Evolutionary conservation across 2,797 vertebrate species (phyloP).

Genomic region (Bryconaethiops microstoma): DNA sequence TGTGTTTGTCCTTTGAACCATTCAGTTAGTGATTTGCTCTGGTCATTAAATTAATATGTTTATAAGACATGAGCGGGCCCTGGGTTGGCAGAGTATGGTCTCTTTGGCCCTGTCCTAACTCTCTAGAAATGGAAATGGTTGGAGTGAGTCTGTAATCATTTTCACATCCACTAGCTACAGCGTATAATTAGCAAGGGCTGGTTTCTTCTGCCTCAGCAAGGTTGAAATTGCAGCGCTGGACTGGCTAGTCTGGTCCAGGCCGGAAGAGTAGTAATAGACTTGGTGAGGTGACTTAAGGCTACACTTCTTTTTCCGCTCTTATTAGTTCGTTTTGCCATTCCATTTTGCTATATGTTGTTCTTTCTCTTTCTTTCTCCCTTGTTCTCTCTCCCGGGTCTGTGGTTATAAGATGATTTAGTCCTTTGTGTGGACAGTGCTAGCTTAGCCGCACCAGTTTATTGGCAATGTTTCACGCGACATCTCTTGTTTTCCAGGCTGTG

Average conservation of each 20-base stretch:
- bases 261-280: constrained; percentile 65
- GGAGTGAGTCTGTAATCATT: constrained; percentile 78
- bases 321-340: neutral
- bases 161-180: constrained; percentile 73
- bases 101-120: constrained; percentile 62
- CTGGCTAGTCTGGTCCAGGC: constrained; percentile 53
- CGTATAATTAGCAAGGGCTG: constrained; percentile 80
- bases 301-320: constrained; percentile 6
- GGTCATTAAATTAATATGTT: constrained; percentile 18
- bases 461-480: constrained; percentile 17
- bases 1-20: neutral
- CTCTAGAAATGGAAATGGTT: constrained; percentile 79
- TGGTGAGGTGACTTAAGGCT: constrained; percentile 58
- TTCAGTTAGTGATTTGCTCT: constrained; percentile 9
- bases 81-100: constrained; percentile 65
- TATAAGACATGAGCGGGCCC: constrained; percentile 70
- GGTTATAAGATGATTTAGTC: neutral
- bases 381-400: neutral
- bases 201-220: constrained; percentile 75
- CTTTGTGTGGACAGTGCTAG: neutral
- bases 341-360: constrained; percentile 10
- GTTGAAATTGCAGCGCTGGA: constrained; percentile 76
- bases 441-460: neutral
- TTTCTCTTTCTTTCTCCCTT: neutral
- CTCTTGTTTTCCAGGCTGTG: constrained; percentile 27